Percentiles rank a stretch among this genome's conserved stretches.
phyloP scores from a whole-genome alignment of 2,797 vertebrate genomes.

The Meda fulgida region DNA sequence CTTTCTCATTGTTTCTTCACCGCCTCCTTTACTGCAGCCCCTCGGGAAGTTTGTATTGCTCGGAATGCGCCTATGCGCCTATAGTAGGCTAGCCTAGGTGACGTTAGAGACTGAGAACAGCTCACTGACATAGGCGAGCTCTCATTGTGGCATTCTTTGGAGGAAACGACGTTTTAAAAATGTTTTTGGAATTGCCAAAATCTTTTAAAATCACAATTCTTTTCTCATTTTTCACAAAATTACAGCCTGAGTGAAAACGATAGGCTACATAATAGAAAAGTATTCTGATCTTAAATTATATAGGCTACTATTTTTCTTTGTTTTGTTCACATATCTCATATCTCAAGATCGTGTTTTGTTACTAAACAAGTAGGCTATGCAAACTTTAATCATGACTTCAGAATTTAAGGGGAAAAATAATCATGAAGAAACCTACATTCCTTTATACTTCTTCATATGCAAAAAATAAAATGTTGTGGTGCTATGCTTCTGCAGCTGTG shows the following conservation, averaged over 20 bases:
- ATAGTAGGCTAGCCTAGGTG: too few species aligned
- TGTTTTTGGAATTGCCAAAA: not conserved
- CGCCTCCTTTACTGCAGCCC: slow-evolving; percentile 15
- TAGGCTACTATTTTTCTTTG: not conserved
- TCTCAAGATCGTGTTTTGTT: not conserved
- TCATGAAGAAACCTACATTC: not conserved
- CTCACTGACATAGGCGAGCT: not conserved
- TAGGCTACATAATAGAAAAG: not conserved
- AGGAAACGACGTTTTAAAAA: not conserved
- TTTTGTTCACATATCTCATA: not conserved
- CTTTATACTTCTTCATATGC: too few species aligned
- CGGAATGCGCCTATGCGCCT: not conserved
- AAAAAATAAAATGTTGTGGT: too few species aligned
- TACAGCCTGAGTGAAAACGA: too few species aligned
- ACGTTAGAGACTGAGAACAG: not conserved
- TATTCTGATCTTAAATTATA: not conserved
- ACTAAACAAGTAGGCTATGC: not conserved
- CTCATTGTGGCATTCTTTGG: not conserved
- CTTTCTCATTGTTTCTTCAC: slow-evolving; percentile 17
- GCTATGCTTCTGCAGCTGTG: not conserved
- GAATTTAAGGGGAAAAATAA: not conserved
- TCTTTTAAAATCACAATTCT: not conserved
- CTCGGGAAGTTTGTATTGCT: not conserved
- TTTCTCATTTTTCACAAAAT: not conserved
- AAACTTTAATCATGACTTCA: too few species aligned